Evolutionary conservation across 2,797 vertebrate genomes (phyloP).

Genomic region (Myiotriccus ornatus): DNA sequence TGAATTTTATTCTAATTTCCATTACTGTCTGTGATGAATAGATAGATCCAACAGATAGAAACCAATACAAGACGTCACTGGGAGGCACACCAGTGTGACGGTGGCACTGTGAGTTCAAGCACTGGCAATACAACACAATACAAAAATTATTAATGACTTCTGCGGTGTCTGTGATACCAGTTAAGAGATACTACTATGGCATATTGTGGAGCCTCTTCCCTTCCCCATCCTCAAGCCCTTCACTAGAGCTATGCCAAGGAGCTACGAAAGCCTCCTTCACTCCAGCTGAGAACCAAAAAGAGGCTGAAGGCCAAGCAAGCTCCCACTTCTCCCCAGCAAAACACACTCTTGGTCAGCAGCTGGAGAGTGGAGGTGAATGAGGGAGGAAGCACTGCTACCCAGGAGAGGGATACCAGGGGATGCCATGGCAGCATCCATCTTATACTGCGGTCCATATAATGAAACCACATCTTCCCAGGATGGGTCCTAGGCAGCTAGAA

Average conservation of each 20-base stretch:
- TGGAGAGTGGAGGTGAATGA: accelerated
- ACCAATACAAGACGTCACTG: not conserved
- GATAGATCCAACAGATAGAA: not conserved
- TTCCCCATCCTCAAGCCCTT: not conserved
- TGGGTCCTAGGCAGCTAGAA: not conserved
- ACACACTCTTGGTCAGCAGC: not conserved
- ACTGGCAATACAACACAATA: not conserved
- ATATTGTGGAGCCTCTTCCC: not conserved
- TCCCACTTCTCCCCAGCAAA: not conserved
- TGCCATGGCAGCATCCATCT: not conserved
- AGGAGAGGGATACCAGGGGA: not conserved
- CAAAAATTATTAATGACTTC: not conserved
- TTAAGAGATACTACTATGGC: not conserved
- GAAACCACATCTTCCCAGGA: not conserved
- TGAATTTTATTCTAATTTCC: not conserved
- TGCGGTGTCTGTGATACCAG: not conserved
- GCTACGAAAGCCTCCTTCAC: not conserved
- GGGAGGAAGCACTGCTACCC: not conserved
- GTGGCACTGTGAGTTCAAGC: not conserved
- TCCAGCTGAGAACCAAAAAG: not conserved
- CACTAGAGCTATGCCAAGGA: not conserved
- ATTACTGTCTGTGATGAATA: not conserved
- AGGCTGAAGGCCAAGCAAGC: not conserved
- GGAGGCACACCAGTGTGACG: accelerated
- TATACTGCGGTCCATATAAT: accelerated